A percentile compares a stretch with the other conserved stretches of the same genome.
phyloP scores from a whole-genome alignment of 1,140 invertebrate genomes.

The Tachypleus tridentatus region DNA sequence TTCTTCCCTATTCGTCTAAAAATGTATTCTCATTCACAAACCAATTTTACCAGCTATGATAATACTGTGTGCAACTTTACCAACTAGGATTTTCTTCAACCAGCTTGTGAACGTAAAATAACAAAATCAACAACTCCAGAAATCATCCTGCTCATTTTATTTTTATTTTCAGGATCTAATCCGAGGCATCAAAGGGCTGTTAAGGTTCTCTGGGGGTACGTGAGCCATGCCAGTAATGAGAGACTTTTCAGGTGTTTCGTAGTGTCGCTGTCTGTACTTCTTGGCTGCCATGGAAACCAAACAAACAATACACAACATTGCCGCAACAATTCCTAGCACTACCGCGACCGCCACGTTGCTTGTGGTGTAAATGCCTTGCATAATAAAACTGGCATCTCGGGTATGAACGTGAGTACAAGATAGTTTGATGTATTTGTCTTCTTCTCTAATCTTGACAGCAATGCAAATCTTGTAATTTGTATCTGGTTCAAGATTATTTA shows the following conservation, averaged over 20 bases:
- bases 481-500: constrained; percentile 33
- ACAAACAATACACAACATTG: constrained; percentile 28
- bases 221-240: constrained; percentile 28
- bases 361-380: constrained; percentile 29
- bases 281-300: constrained; percentile 27
- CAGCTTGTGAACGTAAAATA: too few species aligned
- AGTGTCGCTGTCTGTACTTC: constrained; percentile 32
- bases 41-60: too few species aligned
- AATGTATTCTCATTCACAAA: too few species aligned
- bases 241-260: constrained; percentile 29
- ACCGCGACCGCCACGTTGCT: constrained; percentile 32
- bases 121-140: too few species aligned
- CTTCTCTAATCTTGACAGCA: constrained; percentile 31
- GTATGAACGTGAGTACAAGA: constrained; percentile 33
- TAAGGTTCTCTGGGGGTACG: too few species aligned
- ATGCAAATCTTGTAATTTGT: constrained; percentile 39
- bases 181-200: too few species aligned
- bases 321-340: constrained; percentile 28
- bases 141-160: too few species aligned
- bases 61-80: too few species aligned
- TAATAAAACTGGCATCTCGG: constrained; percentile 24
- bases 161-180: too few species aligned
- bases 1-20: too few species aligned
- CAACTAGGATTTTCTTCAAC: too few species aligned
- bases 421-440: constrained; percentile 30